A percentile compares a stretch with the other conserved stretches of the same genome.
phyloP scores from a whole-genome alignment of 1,140 invertebrate species.

The Acromyrmex heyeri region DNA sequence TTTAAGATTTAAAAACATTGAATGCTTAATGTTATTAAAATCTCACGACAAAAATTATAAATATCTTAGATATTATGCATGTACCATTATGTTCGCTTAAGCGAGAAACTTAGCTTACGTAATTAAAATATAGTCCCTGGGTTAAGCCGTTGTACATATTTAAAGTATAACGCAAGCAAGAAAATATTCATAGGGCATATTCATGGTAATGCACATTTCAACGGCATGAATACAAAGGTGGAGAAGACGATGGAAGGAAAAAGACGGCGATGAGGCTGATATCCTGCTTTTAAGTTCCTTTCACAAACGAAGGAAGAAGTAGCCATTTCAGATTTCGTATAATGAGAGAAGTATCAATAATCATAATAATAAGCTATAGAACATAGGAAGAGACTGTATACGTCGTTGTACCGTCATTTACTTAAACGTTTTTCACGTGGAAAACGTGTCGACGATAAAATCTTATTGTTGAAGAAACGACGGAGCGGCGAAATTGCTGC shows the following conservation, averaged over 20 bases:
- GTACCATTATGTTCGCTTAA: conserved; percentile 25
- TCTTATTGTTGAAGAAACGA: conserved; percentile 51
- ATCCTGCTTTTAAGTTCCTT: background rate
- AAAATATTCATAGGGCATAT: conserved; percentile 40
- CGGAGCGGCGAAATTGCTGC: conserved; percentile 15
- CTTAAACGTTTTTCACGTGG: conserved; percentile 18
- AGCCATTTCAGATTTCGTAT: conserved; percentile 20
- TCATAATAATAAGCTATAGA: conserved; percentile 42
- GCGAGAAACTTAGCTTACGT: background rate
- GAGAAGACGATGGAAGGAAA: background rate
- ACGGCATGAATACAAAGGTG: conserved; percentile 22
- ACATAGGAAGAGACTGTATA: background rate
- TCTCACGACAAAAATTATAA: background rate
- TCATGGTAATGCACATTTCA: conserved; percentile 21
- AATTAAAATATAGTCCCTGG: conserved; percentile 20
- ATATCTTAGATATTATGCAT: conserved; percentile 11
- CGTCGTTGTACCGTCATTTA: conserved; percentile 27
- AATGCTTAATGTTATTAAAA: conserved; percentile 1
- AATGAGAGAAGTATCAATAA: conserved; percentile 40
- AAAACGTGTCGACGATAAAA: conserved; percentile 51
- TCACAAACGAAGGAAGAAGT: conserved; percentile 9
- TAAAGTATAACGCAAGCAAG: conserved; percentile 3
- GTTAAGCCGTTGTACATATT: background rate
- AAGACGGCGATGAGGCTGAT: conserved; percentile 12
- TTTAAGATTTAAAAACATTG: background rate